Evolutionary conservation across 37 sponge, comb jelly and placozoan species (phyloP), one percentile per base, ranked within the genome.

Genomic region (Crambe crambe): DNA sequence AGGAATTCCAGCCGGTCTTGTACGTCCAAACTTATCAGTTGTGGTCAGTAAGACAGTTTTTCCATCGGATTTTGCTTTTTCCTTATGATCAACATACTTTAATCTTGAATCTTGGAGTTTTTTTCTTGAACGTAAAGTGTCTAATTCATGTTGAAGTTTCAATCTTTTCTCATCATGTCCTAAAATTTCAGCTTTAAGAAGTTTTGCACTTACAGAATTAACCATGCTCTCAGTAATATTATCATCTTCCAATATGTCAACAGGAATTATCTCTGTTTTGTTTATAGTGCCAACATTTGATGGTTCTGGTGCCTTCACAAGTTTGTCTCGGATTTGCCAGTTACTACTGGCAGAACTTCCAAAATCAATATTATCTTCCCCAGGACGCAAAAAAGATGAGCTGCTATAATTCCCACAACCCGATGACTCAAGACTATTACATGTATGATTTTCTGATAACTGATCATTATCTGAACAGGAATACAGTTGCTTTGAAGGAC

Each of bases 151-250:
- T 62, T 86, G 85, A 59, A 91, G 81, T 0, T 21, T 41, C 6
- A 69, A 63, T 5, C 78, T 77, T 51, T 86, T 87, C 23, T 31
- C 82, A 18, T 68, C 29, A 36, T 97, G 61, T 34, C 97, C 97
- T 56, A 86, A 56, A 27, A 97, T 36, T 77, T 97, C 97, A 26
- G 97, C 97, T 81, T 84, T 94, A 47, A 93, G 67, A 29, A 94
- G 61, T 58, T 89, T 91, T 23, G 97, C 95, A 30, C 88, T 80
- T 9, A 92, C 27, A n/a, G 89, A 27, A 77, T 97, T 94, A 31
- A 97, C 77, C 36, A 91, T 81, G 20, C 85, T 54, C 56, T 89
- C 90, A 25, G 74, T 73, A 6, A 91, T 81, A 43, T 54, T 54
- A 22, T 82, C 73, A 20, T 35, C 61, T 10, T 23, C 60, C 44